phyloP scores from a whole-genome alignment of 2,888 invertebrate genomes.

The Heteromyza rotundicornis region DNA sequence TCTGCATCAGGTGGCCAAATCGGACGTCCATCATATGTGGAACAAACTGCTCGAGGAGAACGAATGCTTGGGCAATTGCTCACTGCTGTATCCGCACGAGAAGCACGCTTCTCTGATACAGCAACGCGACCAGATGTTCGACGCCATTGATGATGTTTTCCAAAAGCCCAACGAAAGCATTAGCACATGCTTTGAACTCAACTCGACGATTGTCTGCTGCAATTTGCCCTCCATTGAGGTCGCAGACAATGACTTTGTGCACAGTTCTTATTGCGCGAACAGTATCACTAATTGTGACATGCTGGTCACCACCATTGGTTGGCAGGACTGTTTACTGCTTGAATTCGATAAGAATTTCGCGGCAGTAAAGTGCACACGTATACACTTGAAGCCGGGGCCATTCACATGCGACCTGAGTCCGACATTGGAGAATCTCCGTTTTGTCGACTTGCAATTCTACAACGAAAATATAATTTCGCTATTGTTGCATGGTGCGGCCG shows the following conservation, averaged over 20 bases:
- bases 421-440: slow-evolving; percentile 60
- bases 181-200: slow-evolving; percentile 68
- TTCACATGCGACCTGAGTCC: slow-evolving; percentile 41
- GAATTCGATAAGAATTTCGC: slow-evolving; percentile 56
- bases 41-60: slow-evolving; percentile 77
- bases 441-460: slow-evolving; percentile 80
- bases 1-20: slow-evolving; percentile 70
- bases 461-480: slow-evolving; percentile 71
- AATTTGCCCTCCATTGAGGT: slow-evolving; percentile 32
- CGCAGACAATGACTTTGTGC: slow-evolving; percentile 32
- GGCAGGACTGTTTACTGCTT: slow-evolving; percentile 54
- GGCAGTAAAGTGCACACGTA: slow-evolving; percentile 64
- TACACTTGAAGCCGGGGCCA: slow-evolving; percentile 65
- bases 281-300: slow-evolving; percentile 47
- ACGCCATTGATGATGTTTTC: slow-evolving; percentile 73
- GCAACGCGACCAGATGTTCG: slow-evolving; percentile 75
- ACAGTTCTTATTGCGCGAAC: slow-evolving; percentile 50
- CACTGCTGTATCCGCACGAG: slow-evolving; percentile 77
- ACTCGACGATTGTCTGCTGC: slow-evolving; percentile 66
- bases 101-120: slow-evolving; percentile 80
- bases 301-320: slow-evolving; percentile 47
- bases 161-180: slow-evolving; percentile 71
- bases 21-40: slow-evolving; percentile 78
- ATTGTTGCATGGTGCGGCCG: slow-evolving; percentile 67
- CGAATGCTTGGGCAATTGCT: slow-evolving; percentile 73